Percentiles rank a stretch among this genome's conserved stretches.
phyloP scores from a whole-genome alignment of 2,797 vertebrate species.

The Cheirogaleus major region DNA sequence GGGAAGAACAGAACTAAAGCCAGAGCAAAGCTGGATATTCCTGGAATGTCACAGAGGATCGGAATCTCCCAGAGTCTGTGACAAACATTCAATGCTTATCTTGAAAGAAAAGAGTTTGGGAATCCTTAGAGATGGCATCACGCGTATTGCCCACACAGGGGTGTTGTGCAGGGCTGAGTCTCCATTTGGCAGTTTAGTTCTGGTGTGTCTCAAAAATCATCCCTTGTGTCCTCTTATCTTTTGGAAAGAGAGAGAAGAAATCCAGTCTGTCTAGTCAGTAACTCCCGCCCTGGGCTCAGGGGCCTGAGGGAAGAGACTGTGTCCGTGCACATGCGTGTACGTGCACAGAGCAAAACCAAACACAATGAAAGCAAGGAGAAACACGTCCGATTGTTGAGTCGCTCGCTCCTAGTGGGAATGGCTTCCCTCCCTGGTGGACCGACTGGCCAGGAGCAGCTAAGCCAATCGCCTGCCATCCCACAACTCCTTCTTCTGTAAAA shows the following conservation, averaged over 20 bases:
- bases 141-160: accelerated
- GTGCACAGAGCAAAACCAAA: neutral
- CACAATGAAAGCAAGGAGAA: neutral
- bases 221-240: neutral
- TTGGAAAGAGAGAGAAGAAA: neutral
- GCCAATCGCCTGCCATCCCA: accelerated
- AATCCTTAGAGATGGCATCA: neutral
- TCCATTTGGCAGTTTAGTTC: neutral
- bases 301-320: neutral
- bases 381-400: too few species aligned
- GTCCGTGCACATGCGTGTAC: too few species aligned
- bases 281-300: neutral
- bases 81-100: neutral
- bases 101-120: neutral
- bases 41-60: neutral
- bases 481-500: neutral
- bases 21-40: neutral
- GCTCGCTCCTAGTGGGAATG: neutral
- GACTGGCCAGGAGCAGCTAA: neutral
- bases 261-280: neutral
- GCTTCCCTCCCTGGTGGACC: neutral
- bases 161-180: neutral
- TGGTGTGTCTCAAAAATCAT: neutral
- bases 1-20: neutral
- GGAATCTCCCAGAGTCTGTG: neutral